Evolutionary conservation across 1,140 invertebrate genomes (phyloP).

Genomic region (Drosophila mojavensis): DNA sequence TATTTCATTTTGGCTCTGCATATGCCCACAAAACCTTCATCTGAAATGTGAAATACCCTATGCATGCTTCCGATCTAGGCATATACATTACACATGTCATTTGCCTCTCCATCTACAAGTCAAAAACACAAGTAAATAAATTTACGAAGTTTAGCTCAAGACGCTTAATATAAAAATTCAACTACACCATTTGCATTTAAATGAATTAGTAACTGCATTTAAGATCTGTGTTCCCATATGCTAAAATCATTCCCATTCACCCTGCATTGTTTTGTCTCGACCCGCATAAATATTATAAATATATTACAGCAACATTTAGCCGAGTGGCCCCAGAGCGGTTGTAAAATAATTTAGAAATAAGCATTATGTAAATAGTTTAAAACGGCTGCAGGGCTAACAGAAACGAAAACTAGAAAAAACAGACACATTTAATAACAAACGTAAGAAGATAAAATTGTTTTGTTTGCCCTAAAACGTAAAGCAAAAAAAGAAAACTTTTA

Average conservation of each 20-base stretch:
- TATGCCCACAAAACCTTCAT: too few species aligned
- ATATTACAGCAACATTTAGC: constrained; percentile 5
- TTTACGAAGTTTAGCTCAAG: too few species aligned
- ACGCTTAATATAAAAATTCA: too few species aligned
- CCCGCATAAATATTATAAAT: constrained; percentile 33
- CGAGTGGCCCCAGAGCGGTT: constrained; percentile 13
- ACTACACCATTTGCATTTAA: too few species aligned
- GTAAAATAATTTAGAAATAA: constrained; percentile 25
- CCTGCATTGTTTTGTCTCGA: neutral
- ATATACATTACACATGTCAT: too few species aligned
- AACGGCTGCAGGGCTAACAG: constrained; percentile 23
- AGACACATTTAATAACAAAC: constrained; percentile 19
- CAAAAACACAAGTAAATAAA: too few species aligned
- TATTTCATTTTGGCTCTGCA: too few species aligned
- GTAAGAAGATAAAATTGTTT: constrained; percentile 36
- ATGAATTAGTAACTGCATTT: neutral
- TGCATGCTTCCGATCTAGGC: too few species aligned
- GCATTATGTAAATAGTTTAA: constrained; percentile 44
- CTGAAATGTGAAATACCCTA: too few species aligned
- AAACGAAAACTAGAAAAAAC: neutral
- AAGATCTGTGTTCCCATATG: neutral
- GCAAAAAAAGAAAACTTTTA: constrained; percentile 2
- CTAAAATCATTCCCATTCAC: too few species aligned
- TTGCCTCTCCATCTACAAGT: too few species aligned
- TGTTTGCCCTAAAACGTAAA: constrained; percentile 42